Base-by-base conservation (phyloP, 2,888 invertebrate genomes). In the Siphonodentalium dalli region DNA sequence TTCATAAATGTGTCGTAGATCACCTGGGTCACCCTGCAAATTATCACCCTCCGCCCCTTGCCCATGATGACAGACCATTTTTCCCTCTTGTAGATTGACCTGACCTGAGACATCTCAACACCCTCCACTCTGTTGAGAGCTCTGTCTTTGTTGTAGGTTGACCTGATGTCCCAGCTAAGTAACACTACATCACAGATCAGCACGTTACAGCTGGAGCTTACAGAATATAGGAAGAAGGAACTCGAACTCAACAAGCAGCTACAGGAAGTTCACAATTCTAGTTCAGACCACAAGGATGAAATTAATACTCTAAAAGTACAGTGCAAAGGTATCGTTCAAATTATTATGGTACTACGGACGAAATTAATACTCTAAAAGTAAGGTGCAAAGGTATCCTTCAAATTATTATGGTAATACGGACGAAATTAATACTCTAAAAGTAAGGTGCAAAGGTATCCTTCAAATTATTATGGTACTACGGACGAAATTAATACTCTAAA, bases 171-270 rank as follows among this genome's bases (percentile, higher is more conserved):
- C 23, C 69, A 77, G 27, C 63, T 79, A 34, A 70, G 72, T 31
- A 52, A 68, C 15, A 63, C 71, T 1, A 73, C 75, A 4, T 65
- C 78, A 28, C 75, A 74, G 53, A 62, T 79, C 37, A 70, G 75
- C 34, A 58, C 61, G 2, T 51, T 75, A 23, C 78, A 78, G 51
- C 55, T 77, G 39, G 77, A 79, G 45, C 49, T 77, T 6, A 60
- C 68, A 3, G 61, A 63, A 8, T 48, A 71, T 23, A 65, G 70
- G 42, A 76, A 77, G 58, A 66, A 63, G 13, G 79, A 79, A 39
- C 61, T 67, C 26, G 77, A 77, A 45, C 54, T 76, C 0, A 59
- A 65, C 24, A 73, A 75, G 29, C 71, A 72, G 47, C 48, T 80
- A 2, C 69, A 66, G 28, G 46, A 57, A n/a, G 56, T 65, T 1